Base-by-base conservation (phyloP, 2,113 vertebrate genomes). In the Paradisaea rubra region DNA sequence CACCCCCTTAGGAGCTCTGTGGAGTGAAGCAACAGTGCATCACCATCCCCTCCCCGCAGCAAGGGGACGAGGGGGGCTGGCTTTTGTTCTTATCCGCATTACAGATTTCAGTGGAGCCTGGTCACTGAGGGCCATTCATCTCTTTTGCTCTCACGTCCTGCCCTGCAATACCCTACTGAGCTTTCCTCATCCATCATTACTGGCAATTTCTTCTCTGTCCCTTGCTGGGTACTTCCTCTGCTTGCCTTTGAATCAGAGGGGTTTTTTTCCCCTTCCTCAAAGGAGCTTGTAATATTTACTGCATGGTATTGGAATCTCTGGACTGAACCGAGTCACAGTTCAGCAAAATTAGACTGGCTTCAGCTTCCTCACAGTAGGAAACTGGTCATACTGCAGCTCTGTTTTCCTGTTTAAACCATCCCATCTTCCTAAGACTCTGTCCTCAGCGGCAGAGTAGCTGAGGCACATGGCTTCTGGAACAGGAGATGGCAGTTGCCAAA, bases 251-350 rank as follows among this genome's bases (percentile, higher is more conserved):
- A 95, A 93, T 90, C 6, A 2, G 41, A 88, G 35, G 24, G 65
- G 2, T 0, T 65, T 94, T 91, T 65, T 60, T 14, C 15, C 39
- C 53, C 60, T 94, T 84, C 57, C 81, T 81, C 90, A 85, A 88
- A 95, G 85, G 89, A 91, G 72, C 28, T 90, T 81, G 35, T 90
- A 89, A 90, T 65, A 95, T 91, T 91, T 94, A 91, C 88, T 95
- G 57, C 79, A 74, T 37, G 25, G 44, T 68, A 27, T 73, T 86
- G 82, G 91, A 93, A 91, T 90, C 88, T 93, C 70, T 86, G 95
- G 85, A 91, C 80, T 95, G 91, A 96, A 95, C 72, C 49, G 9
- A 96, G 69, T 89, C 93, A 94, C 47, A 93, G 93, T 95, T 95
- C 85, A 95, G 84, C 80, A 84, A 92, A 94, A 83, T 82, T 50